Evolutionary conservation across 2,888 invertebrate species (phyloP), one percentile per base, ranked within the genome.

Genomic region (Tortricodes alternella): DNA sequence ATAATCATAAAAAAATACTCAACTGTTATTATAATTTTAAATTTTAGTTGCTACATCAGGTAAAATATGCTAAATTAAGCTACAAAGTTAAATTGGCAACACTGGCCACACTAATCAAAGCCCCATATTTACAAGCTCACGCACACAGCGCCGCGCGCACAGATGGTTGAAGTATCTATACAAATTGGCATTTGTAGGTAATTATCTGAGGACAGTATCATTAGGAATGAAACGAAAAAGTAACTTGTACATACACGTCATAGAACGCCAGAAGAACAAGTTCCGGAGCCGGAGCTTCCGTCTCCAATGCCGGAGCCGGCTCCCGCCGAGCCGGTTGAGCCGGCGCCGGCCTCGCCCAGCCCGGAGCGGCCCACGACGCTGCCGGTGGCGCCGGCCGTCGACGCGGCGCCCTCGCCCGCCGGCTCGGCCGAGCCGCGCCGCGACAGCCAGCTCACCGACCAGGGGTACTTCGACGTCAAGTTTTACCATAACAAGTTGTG

Each of bases 401-500:
- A 60, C 8, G 60, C 58, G 1, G 48, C 50, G 41, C 49, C 60
- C 16, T 65, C 70, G 1, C 69, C 77, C 5, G 73, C 70, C 9
- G 72, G 71, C 11, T 68, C 69, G 0, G 56, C 66, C 0, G 21
- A 53, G 1, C 63, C 72, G 2, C 80, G 78, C 23, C 80, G 80
- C 24, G 79, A 62, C 62, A 77, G 90, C 6, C 92, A 92, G 44
- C 81, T 91, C 58, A 94, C 94, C 15, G 93, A 93, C 44, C 92
- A 93, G 70, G 94, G 94, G 37, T 95, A 92, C 78, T 92, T 95
- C 67, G 95, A 95, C 83, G 90, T 95, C 37, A 95, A 95, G 76
- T 95, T 95, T 83, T 94, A 94, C 80, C 95, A 95, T 81, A 95
- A 94, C 70, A 94, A 93, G 67, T 89, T 95, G 68, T 95, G 95